Evolutionary conservation across 2,888 invertebrate genomes (phyloP), one percentile per base, ranked within the genome.

Genomic region (Dynastes hyllus): DNA sequence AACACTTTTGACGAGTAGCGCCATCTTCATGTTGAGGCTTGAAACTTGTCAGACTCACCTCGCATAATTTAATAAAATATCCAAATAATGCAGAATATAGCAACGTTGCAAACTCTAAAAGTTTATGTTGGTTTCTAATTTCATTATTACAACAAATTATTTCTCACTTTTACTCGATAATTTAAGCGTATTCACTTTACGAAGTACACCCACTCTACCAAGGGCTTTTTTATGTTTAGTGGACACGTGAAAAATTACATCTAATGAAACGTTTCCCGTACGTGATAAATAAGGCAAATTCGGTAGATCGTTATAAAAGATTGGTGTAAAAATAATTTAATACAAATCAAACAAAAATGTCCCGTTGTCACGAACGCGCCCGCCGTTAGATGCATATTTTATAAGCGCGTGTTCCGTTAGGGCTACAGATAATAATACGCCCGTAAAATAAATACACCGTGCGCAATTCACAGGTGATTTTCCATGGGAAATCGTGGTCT

Each of bases 401-500:
- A 86, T 85, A 82, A 84, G 83, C 81, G 83, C 84, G 84, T 84
- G 85, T 83, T 75, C 61, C 82, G 55, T 4, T 8, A 16, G 82
- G 79, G 83, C 81, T 77, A 51, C 80, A 84, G 85, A 84, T 86
- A 86, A 86, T 86, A 85, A 86, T 85, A 85, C 81, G 83, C 84
- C 84, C 82, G 83, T 84, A 85, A 86, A 85, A 85, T 85, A 86
- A 86, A 86, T 85, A 85, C 84, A 85, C 85, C 82, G 84, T 84
- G 84, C 83, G 83, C 84, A 84, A 84, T 85, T 85, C 83, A 83
- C 85, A 84, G 85, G 85, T 86, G 86, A 86, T 86, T 86, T 86
- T 84, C 85, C 84, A 85, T 86, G 86, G 86, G 87, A 87, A 87
- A 85, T 81, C 81, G 76, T 53, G 50, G 78, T 67, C 77, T 78